Base-by-base conservation (phyloP, 2,888 invertebrate species). In the Hedya salicella region DNA sequence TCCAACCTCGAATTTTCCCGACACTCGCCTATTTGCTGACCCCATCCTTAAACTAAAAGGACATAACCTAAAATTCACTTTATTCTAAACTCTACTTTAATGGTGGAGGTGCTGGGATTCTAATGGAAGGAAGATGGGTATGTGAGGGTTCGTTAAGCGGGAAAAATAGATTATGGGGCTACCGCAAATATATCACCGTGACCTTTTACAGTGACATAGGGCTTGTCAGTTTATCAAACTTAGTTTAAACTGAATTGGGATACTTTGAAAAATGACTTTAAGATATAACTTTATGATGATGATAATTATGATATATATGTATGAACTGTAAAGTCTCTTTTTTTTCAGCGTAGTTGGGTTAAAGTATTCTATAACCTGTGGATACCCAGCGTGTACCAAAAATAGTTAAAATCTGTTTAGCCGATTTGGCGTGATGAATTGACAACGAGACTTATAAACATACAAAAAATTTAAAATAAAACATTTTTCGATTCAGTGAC, bases 131-230 rank as follows among this genome's bases (percentile, higher is more conserved):
- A 19, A 3, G 2, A 1, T 11, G 36, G 0, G 13, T n/a, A 53
- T 36, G 6, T 36, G 36, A 36, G 9, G 36, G 30, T 14, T 44
- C 17, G 11, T 16, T 44, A 19, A 32, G 19, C 11, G 39, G n/a
- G 52, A 49, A 63, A 63, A 56, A 56, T 63, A 49, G 48, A 63
- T 63, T 42, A 63, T 63, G 42, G 40, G 14, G 11, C n/a, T 36
- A 11, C 49, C 19, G 48, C 16, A 17, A 54, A 63, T 63, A 63
- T 56, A 63, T 56, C 49, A 14, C 19, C 2, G 39, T 32, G 49
- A 56, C 63, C 63, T 63, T 42, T 49, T 14, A n/a, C n/a, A 14
- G 40, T 14, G 42, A 56, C 25, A 42, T 32, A 11, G 36, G 2
- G 36, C 4, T 25, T 6, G 25, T 25, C 6, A 6, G 36, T 36